A percentile compares a stretch with the other conserved stretches of the same genome.
phyloP scores from a whole-genome alignment of 2,113 vertebrate genomes.

The Rhineura floridana region DNA sequence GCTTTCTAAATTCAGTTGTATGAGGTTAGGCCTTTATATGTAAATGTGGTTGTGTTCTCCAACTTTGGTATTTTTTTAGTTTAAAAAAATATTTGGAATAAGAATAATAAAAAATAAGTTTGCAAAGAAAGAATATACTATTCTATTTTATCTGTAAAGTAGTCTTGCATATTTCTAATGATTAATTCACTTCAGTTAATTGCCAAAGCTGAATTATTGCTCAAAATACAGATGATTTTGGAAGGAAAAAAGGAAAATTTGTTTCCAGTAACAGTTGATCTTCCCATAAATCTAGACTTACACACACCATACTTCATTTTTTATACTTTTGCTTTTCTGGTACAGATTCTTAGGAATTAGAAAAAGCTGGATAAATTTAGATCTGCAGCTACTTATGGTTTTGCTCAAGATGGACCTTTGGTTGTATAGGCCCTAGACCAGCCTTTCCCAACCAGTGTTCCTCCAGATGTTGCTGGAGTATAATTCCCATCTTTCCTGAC shows the following conservation, averaged over 20 bases:
- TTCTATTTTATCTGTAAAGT: background rate
- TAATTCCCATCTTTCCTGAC: too few species aligned
- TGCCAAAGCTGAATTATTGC: background rate
- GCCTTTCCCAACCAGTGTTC: too few species aligned
- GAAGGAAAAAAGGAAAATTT: background rate
- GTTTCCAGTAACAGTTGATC: background rate
- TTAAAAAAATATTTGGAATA: background rate
- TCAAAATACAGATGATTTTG: background rate
- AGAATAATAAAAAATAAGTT: background rate
- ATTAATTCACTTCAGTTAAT: slow-evolving; percentile 4
- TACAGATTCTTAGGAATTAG: background rate
- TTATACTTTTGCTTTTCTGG: background rate
- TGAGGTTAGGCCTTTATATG: background rate
- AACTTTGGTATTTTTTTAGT: background rate
- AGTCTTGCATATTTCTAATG: background rate
- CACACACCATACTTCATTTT: background rate
- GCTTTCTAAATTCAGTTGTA: background rate
- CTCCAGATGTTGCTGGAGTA: too few species aligned
- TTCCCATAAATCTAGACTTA: background rate
- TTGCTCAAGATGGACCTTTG: background rate
- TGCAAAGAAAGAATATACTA: background rate
- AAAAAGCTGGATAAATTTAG: background rate
- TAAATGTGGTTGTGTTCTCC: background rate
- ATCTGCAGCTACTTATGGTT: background rate
- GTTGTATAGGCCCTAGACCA: background rate